Base-by-base conservation (phyloP, 35 echinoderm and acorn worm genomes). In the Hemicentrotus pulcherrimus region DNA sequence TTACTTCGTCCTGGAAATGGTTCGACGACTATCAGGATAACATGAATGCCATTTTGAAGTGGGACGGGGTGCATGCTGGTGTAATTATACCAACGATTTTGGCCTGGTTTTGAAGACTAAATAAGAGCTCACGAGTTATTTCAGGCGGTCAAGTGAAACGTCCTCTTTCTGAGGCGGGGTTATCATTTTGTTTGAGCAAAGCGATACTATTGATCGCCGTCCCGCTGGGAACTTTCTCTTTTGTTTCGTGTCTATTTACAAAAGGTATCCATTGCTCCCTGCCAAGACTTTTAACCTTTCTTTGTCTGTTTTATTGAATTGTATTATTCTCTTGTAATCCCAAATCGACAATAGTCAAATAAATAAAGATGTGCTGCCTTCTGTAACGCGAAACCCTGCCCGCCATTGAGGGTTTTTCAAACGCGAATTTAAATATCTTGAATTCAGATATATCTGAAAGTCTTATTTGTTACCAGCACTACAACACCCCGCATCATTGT, bases 141-240 rank as follows among this genome's bases (percentile, higher is more conserved):
- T 89, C 45, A 89, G 87, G 32, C 87, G 87, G 87, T 89, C 87
- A 89, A 89, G 87, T 89, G 87, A 89, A 89, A 89, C 87, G 32
- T 89, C 31, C 87, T 89, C 22, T 89, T 89, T 46, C 2, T 59
- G 16, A n/a, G 45, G 45, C 45, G 31, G 61, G 18, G 61, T 70
- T 70, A 14, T 11, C 2, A 14, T 16, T 28, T 24, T 33, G 31
- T 32, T 32, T 35, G 31, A 89, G 87, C 13, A 35, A 89, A 89
- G 87, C 31, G 87, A 89, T 89, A 89, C 32, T 89, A 89, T 89
- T n/a, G 87, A 89, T 89, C 32, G 31, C 16, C 32, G 31, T 46
- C 87, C 87, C 87, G 87, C 87, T 89, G 87, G 85, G 87, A 89
- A 15, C 87, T 32, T 32, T 89, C 45, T 89, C 87, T 89, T 89